Percentiles rank a stretch among this genome's conserved stretches.
Conservation (phyloP, 1,140 invertebrate species). For the Dendroctonus valens region DNA sequence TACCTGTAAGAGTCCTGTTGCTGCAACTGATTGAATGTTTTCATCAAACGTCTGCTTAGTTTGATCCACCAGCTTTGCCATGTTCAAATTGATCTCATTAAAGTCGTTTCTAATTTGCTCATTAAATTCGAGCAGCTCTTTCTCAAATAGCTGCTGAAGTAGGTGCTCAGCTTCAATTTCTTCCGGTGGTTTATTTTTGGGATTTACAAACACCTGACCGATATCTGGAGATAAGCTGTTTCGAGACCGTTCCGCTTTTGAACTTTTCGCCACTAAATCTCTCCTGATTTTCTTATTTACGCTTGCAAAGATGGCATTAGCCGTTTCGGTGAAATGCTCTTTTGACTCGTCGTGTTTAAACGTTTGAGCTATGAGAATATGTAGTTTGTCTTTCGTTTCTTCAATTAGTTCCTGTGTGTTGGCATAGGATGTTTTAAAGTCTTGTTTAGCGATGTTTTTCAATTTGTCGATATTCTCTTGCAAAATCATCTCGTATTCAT, state of each 20-base stretch:
- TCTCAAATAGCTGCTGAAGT: slow-evolving; percentile 17
- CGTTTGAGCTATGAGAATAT: slow-evolving; percentile 4
- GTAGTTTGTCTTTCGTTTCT: slow-evolving; percentile 14
- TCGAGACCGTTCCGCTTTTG: neutral
- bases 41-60: neutral
- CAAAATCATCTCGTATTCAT: slow-evolving; percentile 11
- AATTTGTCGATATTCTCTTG: slow-evolving; percentile 10
- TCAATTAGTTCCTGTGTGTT: slow-evolving; percentile 10
- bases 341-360: neutral
- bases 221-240: neutral
- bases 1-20: neutral
- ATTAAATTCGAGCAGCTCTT: slow-evolving; percentile 11
- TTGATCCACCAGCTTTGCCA: neutral
- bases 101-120: slow-evolving; percentile 16
- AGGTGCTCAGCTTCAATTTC: slow-evolving; percentile 24
- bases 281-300: slow-evolving; percentile 16
- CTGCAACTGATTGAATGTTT: neutral
- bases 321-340: slow-evolving; percentile 8
- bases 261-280: slow-evolving; percentile 2
- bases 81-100: slow-evolving; percentile 1
- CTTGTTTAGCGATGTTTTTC: slow-evolving; percentile 8
- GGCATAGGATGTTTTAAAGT: slow-evolving; percentile 3
- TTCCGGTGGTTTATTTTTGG: slow-evolving; percentile 12
- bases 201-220: slow-evolving; percentile 12
- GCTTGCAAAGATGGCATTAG: slow-evolving; percentile 4